Conservation (phyloP, 2,888 invertebrate species). For the Mesodorylaimus sp. region DNA sequence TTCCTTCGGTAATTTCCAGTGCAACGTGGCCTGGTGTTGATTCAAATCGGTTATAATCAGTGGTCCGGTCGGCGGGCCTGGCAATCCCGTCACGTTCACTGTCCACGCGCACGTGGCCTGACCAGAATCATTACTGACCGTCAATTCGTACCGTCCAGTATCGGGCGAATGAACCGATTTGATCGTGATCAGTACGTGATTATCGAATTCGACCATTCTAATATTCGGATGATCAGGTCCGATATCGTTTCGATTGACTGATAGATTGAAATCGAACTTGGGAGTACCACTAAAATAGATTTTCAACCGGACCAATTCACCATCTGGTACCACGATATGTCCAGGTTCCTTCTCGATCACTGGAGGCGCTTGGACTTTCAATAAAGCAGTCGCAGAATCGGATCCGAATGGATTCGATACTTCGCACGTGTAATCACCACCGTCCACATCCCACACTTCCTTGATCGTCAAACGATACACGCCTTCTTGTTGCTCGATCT, state of each 20-base stretch:
- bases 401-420: slow-evolving; percentile 78
- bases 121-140: slow-evolving; percentile 22
- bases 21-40: slow-evolving; percentile 68
- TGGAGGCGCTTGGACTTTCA: slow-evolving; percentile 83
- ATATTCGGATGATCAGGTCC: slow-evolving; percentile 15
- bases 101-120: slow-evolving; percentile 24
- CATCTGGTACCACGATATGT: slow-evolving; percentile 70
- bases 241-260: slow-evolving; percentile 59
- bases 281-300: slow-evolving; percentile 89
- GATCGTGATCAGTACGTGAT: slow-evolving; percentile 83
- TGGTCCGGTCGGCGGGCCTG: slow-evolving; percentile 83
- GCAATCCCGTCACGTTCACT: slow-evolving; percentile 45
- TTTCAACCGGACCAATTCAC: slow-evolving; percentile 92
- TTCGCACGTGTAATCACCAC: slow-evolving; percentile 76
- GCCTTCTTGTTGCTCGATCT: slow-evolving; percentile 43
- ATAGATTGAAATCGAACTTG: slow-evolving; percentile 68
- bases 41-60: slow-evolving; percentile 69
- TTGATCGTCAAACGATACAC: slow-evolving; percentile 68
- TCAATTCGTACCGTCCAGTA: slow-evolving; percentile 43
- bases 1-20: slow-evolving; percentile 29
- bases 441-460: slow-evolving; percentile 72
- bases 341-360: slow-evolving; percentile 73
- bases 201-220: slow-evolving; percentile 59
- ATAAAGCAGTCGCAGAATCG: slow-evolving; percentile 62
- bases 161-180: slow-evolving; percentile 75